Evolutionary conservation across 2,888 invertebrate genomes (phyloP).

Genomic region (Stenoptilia bipunctidactyla): DNA sequence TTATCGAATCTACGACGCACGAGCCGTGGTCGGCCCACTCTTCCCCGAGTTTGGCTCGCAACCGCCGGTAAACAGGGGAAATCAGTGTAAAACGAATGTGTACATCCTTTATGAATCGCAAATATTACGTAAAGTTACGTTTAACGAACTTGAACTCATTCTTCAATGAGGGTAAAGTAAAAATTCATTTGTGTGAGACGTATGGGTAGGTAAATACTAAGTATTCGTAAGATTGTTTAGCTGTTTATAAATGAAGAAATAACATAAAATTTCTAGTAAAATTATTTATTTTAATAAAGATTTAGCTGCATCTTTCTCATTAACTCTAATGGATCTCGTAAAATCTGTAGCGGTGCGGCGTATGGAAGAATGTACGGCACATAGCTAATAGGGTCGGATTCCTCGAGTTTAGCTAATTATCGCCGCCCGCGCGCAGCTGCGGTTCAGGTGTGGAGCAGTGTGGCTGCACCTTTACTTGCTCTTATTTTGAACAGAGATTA

Average conservation of each 20-base stretch:
- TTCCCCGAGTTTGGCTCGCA: constrained; percentile 56
- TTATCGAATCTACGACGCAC: constrained; percentile 71
- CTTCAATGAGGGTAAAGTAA: too few relatives aligned
- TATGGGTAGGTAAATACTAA: too few relatives aligned
- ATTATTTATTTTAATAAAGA: too few relatives aligned
- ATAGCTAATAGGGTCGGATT: constrained; percentile 48
- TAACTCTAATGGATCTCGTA: too few relatives aligned
- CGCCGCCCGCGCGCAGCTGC: constrained; percentile 35
- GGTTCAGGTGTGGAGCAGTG: constrained; percentile 37
- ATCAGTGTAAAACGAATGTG: constrained; percentile 63
- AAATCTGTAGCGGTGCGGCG: constrained; percentile 14
- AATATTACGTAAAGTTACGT: constrained; percentile 20
- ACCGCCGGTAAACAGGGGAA: constrained; percentile 65
- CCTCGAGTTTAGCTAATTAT: constrained; percentile 56
- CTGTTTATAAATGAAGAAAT: too few relatives aligned
- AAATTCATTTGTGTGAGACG: too few relatives aligned
- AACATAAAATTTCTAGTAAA: too few relatives aligned
- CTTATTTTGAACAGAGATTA: constrained; percentile 3
- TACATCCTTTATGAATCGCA: constrained; percentile 36
- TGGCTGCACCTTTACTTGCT: constrained; percentile 2
- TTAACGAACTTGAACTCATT: neutral
- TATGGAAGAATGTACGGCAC: constrained; percentile 15
- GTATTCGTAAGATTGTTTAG: too few relatives aligned
- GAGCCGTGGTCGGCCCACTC: constrained; percentile 64
- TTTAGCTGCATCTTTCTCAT: too few relatives aligned